A percentile compares a stretch with the other conserved stretches of the same genome.
phyloP scores from a whole-genome alignment of 1,140 invertebrate genomes.

The Scaptomyza hsui region DNA sequence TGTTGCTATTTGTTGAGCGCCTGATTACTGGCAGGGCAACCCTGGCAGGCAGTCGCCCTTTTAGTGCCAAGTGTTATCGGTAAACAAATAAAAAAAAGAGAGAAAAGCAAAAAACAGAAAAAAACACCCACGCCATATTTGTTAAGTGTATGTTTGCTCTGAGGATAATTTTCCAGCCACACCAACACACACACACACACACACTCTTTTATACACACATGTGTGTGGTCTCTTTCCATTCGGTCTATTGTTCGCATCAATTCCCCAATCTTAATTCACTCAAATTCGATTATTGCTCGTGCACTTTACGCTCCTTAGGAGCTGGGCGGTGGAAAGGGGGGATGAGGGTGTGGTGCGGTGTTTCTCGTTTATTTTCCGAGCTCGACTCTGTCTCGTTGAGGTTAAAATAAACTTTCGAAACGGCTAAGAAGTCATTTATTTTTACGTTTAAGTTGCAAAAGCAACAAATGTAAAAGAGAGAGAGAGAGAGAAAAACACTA shows the following conservation, averaged over 20 bases:
- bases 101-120: constrained; percentile 10
- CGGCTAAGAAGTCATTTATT: constrained; percentile 80
- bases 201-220: constrained; percentile 15
- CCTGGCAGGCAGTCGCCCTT: constrained; percentile 62
- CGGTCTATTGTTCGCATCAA: constrained; percentile 73
- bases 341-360: not conserved
- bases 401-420: constrained; percentile 78
- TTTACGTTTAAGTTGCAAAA: constrained; percentile 72
- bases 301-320: constrained; percentile 55
- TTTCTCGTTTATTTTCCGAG: not conserved
- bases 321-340: no score
- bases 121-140: constrained; percentile 38
- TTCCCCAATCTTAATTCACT: constrained; percentile 83
- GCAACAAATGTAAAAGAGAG: constrained; percentile 61
- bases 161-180: constrained; percentile 75
- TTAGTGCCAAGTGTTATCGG: constrained; percentile 82
- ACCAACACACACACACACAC: constrained; percentile 16
- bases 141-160: constrained; percentile 66
- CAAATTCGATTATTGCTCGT: constrained; percentile 81
- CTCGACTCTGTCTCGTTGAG: constrained; percentile 44
- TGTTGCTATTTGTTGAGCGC: constrained; percentile 80
- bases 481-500: constrained; percentile 8
- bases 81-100: constrained; percentile 79
- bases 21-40: constrained; percentile 75
- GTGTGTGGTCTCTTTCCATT: constrained; percentile 35